Conservation (phyloP, 2,888 invertebrate species). For the Callyntrura sp. region DNA sequence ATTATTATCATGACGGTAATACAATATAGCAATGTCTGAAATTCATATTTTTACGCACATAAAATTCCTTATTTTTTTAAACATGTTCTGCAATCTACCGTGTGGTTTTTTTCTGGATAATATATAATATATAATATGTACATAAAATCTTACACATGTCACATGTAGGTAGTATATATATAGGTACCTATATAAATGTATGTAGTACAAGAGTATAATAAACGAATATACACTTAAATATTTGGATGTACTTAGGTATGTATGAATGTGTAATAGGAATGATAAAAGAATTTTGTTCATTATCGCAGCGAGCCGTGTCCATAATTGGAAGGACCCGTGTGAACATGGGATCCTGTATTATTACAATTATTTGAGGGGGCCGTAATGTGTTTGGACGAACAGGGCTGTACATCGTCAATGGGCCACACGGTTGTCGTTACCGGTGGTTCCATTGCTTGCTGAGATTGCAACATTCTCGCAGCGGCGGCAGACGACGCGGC, state of each 20-base stretch:
- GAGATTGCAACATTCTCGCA: constrained; percentile 74
- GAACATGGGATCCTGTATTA: constrained; percentile 76
- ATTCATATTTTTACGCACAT: constrained; percentile 16
- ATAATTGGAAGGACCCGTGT: constrained; percentile 74
- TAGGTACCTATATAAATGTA: too few species aligned
- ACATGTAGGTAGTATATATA: neutral
- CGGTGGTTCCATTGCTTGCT: constrained; percentile 81
- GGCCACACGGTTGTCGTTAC: constrained; percentile 83
- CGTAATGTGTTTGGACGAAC: constrained; percentile 84
- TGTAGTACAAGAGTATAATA: neutral
- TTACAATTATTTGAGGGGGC: constrained; percentile 80
- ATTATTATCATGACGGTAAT: neutral
- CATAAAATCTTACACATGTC: neutral
- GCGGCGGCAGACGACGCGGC: constrained; percentile 68
- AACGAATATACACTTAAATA: neutral
- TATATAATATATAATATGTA: neutral
- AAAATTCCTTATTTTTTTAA: constrained; percentile 48
- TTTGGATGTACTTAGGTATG: constrained; percentile 11
- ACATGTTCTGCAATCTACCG: neutral
- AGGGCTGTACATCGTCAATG: constrained; percentile 84
- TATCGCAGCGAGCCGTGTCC: constrained; percentile 78
- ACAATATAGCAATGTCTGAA: constrained; percentile 17
- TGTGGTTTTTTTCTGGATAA: neutral
- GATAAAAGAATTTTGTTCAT: constrained; percentile 60
- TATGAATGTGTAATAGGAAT: neutral